These are phyloP conservation scores for Ochropacha duplaris DNA, from an alignment of 2,888 invertebrate species.

Conservation along the genomic window DNA sequence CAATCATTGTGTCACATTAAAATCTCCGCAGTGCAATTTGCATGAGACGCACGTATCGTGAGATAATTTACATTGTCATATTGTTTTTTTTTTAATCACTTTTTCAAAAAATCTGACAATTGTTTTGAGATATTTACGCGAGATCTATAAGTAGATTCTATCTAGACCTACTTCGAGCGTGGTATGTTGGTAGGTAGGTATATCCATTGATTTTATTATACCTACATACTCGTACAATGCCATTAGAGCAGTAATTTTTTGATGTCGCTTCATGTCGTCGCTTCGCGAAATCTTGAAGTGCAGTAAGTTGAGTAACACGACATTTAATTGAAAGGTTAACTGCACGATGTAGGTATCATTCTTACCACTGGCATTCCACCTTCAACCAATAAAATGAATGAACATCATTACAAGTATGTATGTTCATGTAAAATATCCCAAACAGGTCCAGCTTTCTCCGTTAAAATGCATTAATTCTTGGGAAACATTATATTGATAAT, in stretches of 20 bases:
- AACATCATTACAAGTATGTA: conserved; percentile 41
- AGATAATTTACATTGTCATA: conserved; percentile 38
- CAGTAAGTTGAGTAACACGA: conserved; percentile 3
- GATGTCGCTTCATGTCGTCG: too few relatives aligned
- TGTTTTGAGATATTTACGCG: too few relatives aligned
- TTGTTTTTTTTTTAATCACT: conserved; percentile 21
- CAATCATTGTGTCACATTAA: conserved; percentile 42
- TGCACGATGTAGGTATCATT: not conserved
- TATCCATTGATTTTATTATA: too few relatives aligned
- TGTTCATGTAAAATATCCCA: conserved; percentile 22
- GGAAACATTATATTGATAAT: conserved; percentile 50
- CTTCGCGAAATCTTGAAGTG: not conserved
- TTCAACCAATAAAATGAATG: conserved; percentile 18
- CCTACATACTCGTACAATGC: too few relatives aligned
- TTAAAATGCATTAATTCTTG: conserved; percentile 54
- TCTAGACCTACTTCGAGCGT: too few relatives aligned
- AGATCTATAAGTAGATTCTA: too few relatives aligned
- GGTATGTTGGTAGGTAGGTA: too few relatives aligned
- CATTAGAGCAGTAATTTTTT: too few relatives aligned
- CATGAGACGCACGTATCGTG: conserved; percentile 48
- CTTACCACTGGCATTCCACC: not conserved
- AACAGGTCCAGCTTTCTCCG: conserved; percentile 63
- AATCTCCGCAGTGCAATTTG: conserved; percentile 31
- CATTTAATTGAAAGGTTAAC: conserved; percentile 4
- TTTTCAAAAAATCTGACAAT: not conserved